Evolutionary conservation across 2,888 invertebrate genomes (phyloP).

Genomic region (Sphaerophoria rueppellii): DNA sequence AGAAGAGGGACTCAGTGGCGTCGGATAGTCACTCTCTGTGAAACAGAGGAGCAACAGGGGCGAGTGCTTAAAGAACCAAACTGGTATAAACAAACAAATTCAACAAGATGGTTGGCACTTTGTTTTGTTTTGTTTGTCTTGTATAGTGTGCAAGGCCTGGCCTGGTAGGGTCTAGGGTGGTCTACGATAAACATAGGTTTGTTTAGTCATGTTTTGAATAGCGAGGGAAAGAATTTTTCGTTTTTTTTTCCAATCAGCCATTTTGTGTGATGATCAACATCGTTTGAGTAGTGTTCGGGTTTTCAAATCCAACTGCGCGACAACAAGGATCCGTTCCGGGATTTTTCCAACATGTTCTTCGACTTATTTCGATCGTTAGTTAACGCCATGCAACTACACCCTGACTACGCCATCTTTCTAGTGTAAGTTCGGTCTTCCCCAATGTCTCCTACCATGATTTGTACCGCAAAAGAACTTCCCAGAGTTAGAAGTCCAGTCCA

Average conservation of each 20-base stretch:
- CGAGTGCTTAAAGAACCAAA: conserved; percentile 51
- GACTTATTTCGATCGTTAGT: too few relatives aligned
- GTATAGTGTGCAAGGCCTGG: conserved; percentile 50
- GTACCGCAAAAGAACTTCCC: too few relatives aligned
- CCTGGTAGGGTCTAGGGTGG: conserved; percentile 4
- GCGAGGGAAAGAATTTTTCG: conserved; percentile 12
- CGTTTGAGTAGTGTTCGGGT: too few relatives aligned
- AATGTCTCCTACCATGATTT: too few relatives aligned
- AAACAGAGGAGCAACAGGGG: conserved; percentile 2
- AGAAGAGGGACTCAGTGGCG: conserved; percentile 20
- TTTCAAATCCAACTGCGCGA: too few relatives aligned
- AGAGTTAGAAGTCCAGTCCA: too few relatives aligned
- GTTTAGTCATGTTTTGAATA: conserved; percentile 64
- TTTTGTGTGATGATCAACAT: background rate
- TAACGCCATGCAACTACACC: too few relatives aligned
- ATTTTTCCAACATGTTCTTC: too few relatives aligned
- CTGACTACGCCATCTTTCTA: too few relatives aligned
- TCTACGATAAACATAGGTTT: conserved; percentile 58
- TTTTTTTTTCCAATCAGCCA: background rate
- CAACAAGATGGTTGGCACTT: conserved; percentile 60
- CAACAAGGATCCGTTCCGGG: too few relatives aligned
- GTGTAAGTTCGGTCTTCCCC: too few relatives aligned
- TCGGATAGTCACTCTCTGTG: too few relatives aligned
- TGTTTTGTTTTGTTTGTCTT: conserved; percentile 64
- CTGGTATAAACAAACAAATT: conserved; percentile 52